Evolutionary conservation across 2,113 vertebrate genomes (phyloP).

Genomic region (Ageneiosus marmoratus): DNA sequence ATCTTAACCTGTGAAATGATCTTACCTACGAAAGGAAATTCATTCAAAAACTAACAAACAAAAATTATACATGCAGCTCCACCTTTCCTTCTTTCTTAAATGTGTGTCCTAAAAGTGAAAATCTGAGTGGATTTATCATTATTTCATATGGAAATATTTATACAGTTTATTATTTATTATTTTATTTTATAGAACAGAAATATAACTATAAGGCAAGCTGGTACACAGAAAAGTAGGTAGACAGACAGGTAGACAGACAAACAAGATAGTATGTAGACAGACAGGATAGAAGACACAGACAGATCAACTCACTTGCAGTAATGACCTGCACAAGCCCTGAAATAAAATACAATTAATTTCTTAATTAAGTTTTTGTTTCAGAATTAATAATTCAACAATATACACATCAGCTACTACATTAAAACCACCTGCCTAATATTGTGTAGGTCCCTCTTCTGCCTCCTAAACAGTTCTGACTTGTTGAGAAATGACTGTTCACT

Average conservation of each 20-base stretch:
- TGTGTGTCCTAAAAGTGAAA: neutral
- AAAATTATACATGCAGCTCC: neutral
- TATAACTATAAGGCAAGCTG: neutral
- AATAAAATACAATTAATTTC: neutral
- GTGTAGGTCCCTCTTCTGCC: too few relatives aligned
- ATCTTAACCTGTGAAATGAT: slow-evolving; percentile 35
- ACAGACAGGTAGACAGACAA: neutral
- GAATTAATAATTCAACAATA: neutral
- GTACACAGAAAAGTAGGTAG: neutral
- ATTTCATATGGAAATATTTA: neutral
- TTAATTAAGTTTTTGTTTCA: neutral
- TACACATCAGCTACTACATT: neutral
- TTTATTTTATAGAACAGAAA: neutral
- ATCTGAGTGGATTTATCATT: neutral
- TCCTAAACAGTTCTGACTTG: too few relatives aligned
- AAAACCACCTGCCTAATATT: too few relatives aligned
- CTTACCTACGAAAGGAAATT: slow-evolving; percentile 11
- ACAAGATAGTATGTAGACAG: neutral
- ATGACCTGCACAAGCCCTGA: neutral
- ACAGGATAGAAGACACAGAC: neutral
- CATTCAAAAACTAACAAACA: neutral
- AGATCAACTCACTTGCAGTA: slow-evolving; percentile 14
- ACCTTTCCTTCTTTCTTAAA: neutral
- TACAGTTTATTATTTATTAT: neutral
- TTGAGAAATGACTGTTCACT: too few relatives aligned